These are phyloP conservation scores for Bilobella aurantiaca DNA, from an alignment of 1,140 invertebrate species.

Conservation along the genomic window DNA sequence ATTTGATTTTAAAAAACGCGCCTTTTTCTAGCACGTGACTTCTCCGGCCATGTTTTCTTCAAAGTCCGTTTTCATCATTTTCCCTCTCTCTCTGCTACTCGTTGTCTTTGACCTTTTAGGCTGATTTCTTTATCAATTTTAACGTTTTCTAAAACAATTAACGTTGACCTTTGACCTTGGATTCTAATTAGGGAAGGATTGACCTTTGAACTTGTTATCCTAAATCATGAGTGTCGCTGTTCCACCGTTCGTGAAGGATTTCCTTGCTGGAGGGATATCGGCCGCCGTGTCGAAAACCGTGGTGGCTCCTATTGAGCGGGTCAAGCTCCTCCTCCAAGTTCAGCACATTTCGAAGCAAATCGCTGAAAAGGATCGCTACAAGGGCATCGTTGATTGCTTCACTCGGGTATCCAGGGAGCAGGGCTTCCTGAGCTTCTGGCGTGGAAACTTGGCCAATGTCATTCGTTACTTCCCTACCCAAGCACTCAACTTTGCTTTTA, in stretches of 20 bases:
- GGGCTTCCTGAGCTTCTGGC: constrained; percentile 51
- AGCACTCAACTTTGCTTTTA: constrained; percentile 60
- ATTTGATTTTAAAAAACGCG: too few species aligned
- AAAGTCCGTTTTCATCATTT: too few species aligned
- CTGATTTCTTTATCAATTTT: constrained; percentile 7
- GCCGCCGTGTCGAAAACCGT: constrained; percentile 66
- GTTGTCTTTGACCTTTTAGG: background rate
- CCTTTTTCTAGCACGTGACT: too few species aligned
- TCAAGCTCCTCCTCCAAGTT: constrained; percentile 52
- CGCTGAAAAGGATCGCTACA: constrained; percentile 44
- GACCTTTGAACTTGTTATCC: background rate
- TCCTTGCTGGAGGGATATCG: constrained; percentile 75
- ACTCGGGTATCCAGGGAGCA: constrained; percentile 46
- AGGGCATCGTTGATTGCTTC: constrained; percentile 47
- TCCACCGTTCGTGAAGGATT: constrained; percentile 62
- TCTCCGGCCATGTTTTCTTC: too few species aligned
- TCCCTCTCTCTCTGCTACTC: too few species aligned
- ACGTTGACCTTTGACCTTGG: too few species aligned
- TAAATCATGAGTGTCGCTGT: constrained; percentile 9
- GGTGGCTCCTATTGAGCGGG: constrained; percentile 49
- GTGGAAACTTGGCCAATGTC: constrained; percentile 56
- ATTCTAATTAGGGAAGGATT: too few species aligned
- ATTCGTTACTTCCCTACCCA: constrained; percentile 57
- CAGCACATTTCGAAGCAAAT: constrained; percentile 48
- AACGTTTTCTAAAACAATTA: background rate